These are phyloP conservation scores for Zalophus californianus DNA, from an alignment of 2,797 vertebrate genomes.

Conservation along the genomic window DNA sequence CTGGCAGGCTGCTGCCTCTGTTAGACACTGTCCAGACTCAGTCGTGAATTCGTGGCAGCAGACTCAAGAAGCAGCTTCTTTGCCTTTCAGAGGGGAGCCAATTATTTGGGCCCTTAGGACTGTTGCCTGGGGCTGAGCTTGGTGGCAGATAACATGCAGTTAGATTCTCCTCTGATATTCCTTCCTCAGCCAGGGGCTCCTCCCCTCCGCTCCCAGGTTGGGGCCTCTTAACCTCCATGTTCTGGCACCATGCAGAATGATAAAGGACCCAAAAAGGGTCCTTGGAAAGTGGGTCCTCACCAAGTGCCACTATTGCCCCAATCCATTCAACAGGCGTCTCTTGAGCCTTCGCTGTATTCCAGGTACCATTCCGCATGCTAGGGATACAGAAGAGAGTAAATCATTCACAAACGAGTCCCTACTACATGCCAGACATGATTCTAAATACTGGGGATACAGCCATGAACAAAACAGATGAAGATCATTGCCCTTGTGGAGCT, in stretches of 20 bases:
- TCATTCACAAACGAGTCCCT: not conserved
- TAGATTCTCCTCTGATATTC: not conserved
- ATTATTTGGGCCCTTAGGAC: not conserved
- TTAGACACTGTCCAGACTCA: conserved; percentile 1
- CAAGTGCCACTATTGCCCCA: not conserved
- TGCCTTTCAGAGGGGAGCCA: not conserved
- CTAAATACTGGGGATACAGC: not conserved
- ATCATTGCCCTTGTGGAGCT: not conserved
- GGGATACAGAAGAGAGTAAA: not conserved
- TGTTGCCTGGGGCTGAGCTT: not conserved
- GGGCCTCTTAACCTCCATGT: not conserved
- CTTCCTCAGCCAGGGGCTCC: not conserved
- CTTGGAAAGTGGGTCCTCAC: not conserved
- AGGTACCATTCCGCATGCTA: not conserved
- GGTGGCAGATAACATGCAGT: not conserved
- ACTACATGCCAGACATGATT: not conserved
- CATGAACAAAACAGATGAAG: not conserved
- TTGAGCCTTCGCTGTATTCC: not conserved
- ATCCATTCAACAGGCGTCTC: not conserved
- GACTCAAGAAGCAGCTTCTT: not conserved
- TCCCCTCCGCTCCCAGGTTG: not conserved
- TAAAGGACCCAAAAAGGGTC: not conserved
- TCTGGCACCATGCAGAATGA: not conserved
- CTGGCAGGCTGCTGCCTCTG: not conserved
- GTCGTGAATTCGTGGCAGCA: not conserved